A percentile compares a stretch with the other conserved stretches of the same genome.
phyloP scores from a whole-genome alignment of 2,888 invertebrate species.

The Gibbula magus region DNA sequence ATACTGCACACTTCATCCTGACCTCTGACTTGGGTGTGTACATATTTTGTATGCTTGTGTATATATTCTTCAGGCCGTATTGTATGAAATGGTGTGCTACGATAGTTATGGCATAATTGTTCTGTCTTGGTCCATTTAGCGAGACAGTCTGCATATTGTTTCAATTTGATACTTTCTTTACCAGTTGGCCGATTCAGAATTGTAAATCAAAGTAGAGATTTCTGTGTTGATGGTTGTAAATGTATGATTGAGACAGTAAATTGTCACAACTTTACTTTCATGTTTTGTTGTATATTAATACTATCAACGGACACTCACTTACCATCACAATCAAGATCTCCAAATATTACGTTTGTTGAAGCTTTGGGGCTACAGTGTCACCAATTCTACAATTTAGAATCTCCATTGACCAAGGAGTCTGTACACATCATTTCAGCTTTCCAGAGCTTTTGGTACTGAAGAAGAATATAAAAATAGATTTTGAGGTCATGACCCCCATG shows the following conservation, averaged over 20 bases:
- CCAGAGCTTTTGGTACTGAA: no score
- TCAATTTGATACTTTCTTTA: constrained; percentile 5
- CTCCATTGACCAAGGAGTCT: no score
- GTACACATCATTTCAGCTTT: no score
- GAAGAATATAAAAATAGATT: no score
- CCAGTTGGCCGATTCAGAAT: not conserved
- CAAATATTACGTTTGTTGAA: no score
- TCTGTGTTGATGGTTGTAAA: constrained; percentile 7
- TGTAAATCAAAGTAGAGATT: constrained; percentile 5
- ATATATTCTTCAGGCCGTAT: not conserved
- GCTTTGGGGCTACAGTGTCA: no score
- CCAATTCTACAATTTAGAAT: no score
- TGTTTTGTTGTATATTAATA: not conserved
- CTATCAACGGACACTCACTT: no score
- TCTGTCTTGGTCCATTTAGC: no score
- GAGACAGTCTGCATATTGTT: not conserved
- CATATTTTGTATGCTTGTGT: not conserved
- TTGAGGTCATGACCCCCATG: no score
- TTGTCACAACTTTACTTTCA: constrained; percentile 6
- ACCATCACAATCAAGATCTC: no score
- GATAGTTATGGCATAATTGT: no score
- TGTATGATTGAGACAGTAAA: constrained; percentile 19
- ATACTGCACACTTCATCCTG: not conserved
- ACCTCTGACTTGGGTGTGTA: not conserved
- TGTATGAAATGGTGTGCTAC: constrained; percentile 5